These are phyloP conservation scores for Gallinago nigripennis DNA, from an alignment of 2,797 vertebrate species.

Conservation along the genomic window DNA sequence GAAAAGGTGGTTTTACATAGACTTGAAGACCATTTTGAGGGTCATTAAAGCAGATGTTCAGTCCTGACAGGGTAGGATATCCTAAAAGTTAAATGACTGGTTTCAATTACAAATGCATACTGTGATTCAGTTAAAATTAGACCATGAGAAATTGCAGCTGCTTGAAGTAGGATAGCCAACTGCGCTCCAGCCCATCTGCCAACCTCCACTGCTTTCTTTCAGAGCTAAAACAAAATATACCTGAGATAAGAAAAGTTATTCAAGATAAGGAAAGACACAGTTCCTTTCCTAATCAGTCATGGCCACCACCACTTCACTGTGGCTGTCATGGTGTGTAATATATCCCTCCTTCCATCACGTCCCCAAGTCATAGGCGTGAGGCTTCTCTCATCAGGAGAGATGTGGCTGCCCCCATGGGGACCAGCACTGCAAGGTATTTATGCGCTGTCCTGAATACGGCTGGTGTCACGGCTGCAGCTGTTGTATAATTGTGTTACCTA, in stretches of 20 bases:
- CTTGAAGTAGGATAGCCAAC: constrained; percentile 11
- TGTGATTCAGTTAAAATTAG: constrained; percentile 53
- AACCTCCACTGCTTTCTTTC: background rate
- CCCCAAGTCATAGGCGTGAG: background rate
- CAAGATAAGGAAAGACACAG: constrained; percentile 16
- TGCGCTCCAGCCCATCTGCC: background rate
- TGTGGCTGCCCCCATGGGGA: background rate
- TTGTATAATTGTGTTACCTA: background rate
- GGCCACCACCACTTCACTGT: background rate
- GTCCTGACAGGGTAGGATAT: background rate
- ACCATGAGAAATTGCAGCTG: background rate
- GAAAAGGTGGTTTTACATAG: background rate
- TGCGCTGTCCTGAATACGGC: background rate
- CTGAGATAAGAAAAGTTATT: constrained; percentile 30
- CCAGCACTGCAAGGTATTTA: background rate
- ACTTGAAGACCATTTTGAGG: background rate
- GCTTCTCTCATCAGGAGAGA: background rate
- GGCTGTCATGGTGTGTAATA: background rate
- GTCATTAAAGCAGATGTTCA: constrained; percentile 28
- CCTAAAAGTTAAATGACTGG: constrained; percentile 39
- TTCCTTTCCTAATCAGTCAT: constrained; percentile 11
- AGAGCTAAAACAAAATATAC: background rate
- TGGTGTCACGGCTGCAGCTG: background rate
- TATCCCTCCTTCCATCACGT: background rate
- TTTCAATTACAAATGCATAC: constrained; percentile 31